Base-by-base conservation (phyloP, 1,140 invertebrate genomes). In the Diabrotica undecimpunctata region DNA sequence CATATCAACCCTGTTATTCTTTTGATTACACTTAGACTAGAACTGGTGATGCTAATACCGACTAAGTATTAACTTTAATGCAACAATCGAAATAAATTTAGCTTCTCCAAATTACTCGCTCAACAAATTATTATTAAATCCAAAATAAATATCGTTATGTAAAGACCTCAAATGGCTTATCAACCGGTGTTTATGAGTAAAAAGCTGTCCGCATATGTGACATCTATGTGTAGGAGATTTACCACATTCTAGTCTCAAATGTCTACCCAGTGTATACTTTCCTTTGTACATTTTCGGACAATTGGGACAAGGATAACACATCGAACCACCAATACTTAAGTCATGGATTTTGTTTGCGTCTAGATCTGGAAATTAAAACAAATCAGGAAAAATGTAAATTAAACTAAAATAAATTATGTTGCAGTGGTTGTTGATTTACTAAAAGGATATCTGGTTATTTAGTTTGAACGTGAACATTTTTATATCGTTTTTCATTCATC, bases 241-340 rank as follows among this genome's bases (percentile, higher is more conserved):
- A 11, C 83, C 83, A 66, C 83, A 84, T 68, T 84, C 83, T 53
- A 83, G 78, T 6, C 79, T 81, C 9, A 83, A 74, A 66, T 84
- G 83, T 58, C 83, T 75, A 62, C 77, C 74, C 64, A 83, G 81
- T 5, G 81, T 83, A 66, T 82, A 83, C 73, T 83, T 83, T 64
- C 81, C 79, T 58, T 66, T 68, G 60, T 77, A 77, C 11, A 54
- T 65, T 72, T 75, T 77, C 6, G 69, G 70, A 68, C 75, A 77
- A 52, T 74, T 75, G 9, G 70, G 70, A 63, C 75, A 77, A 39
- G 46, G 41, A 58, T 35, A 14, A 55, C 25, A 14, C 14, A 12
- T n/a, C 11, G 35, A 35, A 8, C 10, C n/a, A 25, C 25, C 35
- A 55, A 55, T 14, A 14, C 54, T 55, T 14, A 14, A 35, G 35